Conservation (phyloP, 2,888 invertebrate genomes). For the Cosmia trapezina region DNA sequence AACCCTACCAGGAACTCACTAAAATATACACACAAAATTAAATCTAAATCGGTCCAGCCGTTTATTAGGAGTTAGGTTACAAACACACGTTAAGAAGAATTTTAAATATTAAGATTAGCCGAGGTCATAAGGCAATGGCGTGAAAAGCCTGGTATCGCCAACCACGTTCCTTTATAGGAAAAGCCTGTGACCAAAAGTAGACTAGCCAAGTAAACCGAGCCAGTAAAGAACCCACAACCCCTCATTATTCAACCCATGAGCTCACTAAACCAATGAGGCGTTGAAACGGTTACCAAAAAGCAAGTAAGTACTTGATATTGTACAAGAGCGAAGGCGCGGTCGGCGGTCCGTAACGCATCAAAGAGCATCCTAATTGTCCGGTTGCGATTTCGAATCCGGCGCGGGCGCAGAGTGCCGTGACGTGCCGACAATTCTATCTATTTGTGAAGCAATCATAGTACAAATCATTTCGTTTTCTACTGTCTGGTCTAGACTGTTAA, state of each 20-base stretch:
- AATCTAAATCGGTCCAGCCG: no score
- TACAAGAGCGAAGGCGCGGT: slow-evolving; percentile 60
- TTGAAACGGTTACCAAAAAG: slow-evolving; percentile 38
- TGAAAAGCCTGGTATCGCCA: no score
- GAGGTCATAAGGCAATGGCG: no score
- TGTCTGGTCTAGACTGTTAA: slow-evolving; percentile 39
- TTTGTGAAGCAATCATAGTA: slow-evolving; percentile 68
- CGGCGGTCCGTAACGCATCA: slow-evolving; percentile 78
- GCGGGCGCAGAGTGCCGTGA: slow-evolving; percentile 74
- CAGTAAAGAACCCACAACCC: neutral
- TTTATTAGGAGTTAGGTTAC: no score
- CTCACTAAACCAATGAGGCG: slow-evolving; percentile 23
- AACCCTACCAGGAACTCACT: no score
- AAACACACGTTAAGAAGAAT: no score
- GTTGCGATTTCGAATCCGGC: slow-evolving; percentile 82
- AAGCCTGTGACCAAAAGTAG: neutral
- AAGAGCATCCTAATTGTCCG: slow-evolving; percentile 77
- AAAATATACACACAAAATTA: no score
- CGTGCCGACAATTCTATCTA: slow-evolving; percentile 67
- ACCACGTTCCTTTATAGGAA: no score
- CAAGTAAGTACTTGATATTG: slow-evolving; percentile 42
- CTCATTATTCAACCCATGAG: no score
- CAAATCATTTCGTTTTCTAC: slow-evolving; percentile 62
- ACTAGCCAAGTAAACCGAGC: neutral
- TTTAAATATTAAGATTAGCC: no score